Evolutionary conservation across 2,797 vertebrate genomes (phyloP), one percentile per base, ranked within the genome.

Genomic region (Galagoides demidoff): DNA sequence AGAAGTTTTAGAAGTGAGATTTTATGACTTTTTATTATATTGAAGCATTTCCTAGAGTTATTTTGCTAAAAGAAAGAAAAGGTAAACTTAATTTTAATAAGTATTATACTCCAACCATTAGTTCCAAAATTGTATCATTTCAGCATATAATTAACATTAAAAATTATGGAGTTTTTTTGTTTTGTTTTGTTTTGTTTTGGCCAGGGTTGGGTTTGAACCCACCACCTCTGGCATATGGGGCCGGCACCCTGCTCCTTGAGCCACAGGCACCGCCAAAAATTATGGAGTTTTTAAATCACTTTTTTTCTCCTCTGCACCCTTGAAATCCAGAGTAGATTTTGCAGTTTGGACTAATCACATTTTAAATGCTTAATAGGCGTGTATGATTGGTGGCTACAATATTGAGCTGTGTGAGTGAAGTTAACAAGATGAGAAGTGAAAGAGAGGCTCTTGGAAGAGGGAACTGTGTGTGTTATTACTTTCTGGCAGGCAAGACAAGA

Each of bases 401-500:
- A 29, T 2, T 23, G 17, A 29, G 10, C 27, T 43, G 12, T 31
- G 7, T 2, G 4, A 34, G 4, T 34, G 37, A 71, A 59, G 39
- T 20, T 20, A 14, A 59, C 29, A 31, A 71, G 22, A 13, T 34
- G 27, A 77, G 37, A 77, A 85, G 49, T 16, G 12, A 1, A 3
- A 37, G 34, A 7, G 14, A 23, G 4, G 4, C 43, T 52, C 43
- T 16, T 5, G 64, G 52, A 22, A 12, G 14, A 85, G 52, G 45
- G n/a, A 29, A 7, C 2, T n/a, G 13, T 1, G 0, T 31, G 0
- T 8, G 9, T 31, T 2, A 0, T 59, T 19, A n/a, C 45, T 68
- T 39, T 43, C 34, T 11, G 7, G 27, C 7, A 29, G 49, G 34
- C 83, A 73, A 23, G 8, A 5, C 1, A n/a, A 3, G 59, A 45